Evolutionary conservation across 2,113 vertebrate species (phyloP).

Genomic region (Oryzias woworae): DNA sequence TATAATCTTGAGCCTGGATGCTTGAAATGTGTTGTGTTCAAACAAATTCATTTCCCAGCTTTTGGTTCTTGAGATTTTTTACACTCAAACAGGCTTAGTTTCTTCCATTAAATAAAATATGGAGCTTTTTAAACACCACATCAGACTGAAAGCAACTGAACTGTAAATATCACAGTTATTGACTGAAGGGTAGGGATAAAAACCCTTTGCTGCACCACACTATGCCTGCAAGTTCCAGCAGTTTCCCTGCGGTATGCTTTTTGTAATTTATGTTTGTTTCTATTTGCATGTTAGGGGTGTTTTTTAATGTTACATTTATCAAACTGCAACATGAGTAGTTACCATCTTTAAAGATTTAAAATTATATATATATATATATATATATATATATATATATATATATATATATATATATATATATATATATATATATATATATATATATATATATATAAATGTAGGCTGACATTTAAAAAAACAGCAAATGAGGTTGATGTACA

Average conservation of each 20-base stretch:
- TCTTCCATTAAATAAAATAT: constrained; percentile 6
- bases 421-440: no score
- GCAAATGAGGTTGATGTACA: no score
- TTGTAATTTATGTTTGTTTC: background rate
- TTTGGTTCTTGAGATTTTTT: constrained; percentile 2
- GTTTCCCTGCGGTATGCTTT: background rate
- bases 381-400: no score
- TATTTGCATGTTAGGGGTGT: background rate
- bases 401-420: no score
- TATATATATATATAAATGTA: no score
- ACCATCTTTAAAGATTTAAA: no score
- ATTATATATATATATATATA: no score
- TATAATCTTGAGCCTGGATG: constrained; percentile 27
- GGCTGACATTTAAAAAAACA: no score
- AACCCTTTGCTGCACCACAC: constrained; percentile 4
- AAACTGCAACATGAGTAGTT: background rate
- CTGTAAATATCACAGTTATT: constrained; percentile 9
- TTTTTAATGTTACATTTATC: background rate
- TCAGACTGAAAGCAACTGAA: constrained; percentile 9
- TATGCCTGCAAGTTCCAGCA: background rate
- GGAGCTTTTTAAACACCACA: constrained; percentile 4
- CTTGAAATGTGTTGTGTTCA: constrained; percentile 22
- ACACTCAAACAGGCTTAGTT: constrained; percentile 2
- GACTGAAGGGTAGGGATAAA: constrained; percentile 6
- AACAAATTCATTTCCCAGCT: constrained; percentile 32